A percentile compares a stretch with the other conserved stretches of the same genome.
Conservation (phyloP, 64 coral and sea anemone genomes). For the Actinia tenebrosa region DNA sequence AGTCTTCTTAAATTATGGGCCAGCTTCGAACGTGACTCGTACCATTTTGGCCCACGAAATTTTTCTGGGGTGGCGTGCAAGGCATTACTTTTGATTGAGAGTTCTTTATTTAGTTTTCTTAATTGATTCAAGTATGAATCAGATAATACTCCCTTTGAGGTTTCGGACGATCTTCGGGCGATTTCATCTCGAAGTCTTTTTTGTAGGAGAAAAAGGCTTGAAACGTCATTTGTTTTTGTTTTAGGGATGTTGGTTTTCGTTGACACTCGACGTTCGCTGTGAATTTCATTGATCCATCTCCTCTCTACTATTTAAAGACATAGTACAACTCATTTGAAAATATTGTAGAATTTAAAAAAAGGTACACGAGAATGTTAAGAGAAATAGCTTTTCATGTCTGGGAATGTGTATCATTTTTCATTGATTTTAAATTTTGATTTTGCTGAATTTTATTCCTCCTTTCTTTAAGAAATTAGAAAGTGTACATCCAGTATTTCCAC, state of each 20-base stretch:
- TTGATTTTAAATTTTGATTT: too few species aligned
- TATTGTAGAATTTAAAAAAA: too few species aligned
- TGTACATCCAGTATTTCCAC: too few species aligned
- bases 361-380: too few species aligned
- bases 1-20: conserved; percentile 17
- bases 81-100: not conserved
- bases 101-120: not conserved
- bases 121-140: not conserved
- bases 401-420: too few species aligned
- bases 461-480: too few species aligned
- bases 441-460: too few species aligned
- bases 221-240: not conserved
- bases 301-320: not conserved
- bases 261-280: not conserved
- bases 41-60: conserved; percentile 10
- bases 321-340: not conserved
- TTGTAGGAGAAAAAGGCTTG: conserved; percentile 1
- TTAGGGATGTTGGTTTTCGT: not conserved
- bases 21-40: not conserved
- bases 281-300: not conserved
- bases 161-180: not conserved
- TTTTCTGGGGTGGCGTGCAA: not conserved
- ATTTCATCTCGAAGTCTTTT: conserved; percentile 18
- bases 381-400: too few species aligned
- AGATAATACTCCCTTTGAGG: not conserved